Evolutionary conservation across 2,113 vertebrate genomes (phyloP).

Genomic region (Herpetotheres cachinnans): DNA sequence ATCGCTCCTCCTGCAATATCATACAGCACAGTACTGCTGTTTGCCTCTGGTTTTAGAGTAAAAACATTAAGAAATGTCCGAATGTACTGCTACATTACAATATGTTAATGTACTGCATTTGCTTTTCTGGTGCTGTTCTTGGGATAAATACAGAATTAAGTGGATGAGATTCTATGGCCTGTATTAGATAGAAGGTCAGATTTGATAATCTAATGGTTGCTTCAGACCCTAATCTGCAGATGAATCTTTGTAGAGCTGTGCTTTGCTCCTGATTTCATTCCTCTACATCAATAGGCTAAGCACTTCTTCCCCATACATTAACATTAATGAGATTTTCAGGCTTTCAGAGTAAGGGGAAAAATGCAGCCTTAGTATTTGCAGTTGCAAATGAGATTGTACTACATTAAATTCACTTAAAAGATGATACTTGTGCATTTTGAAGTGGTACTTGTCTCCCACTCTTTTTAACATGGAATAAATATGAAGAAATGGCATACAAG

Average conservation of each 20-base stretch:
- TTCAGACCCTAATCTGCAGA: background rate
- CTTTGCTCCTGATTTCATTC: conserved; percentile 20
- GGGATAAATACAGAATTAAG: conserved; percentile 1
- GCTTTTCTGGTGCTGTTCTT: background rate
- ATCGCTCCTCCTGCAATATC: background rate
- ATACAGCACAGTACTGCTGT: background rate
- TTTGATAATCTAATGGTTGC: conserved; percentile 9
- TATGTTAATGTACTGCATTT: background rate
- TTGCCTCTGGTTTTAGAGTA: background rate
- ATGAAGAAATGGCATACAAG: background rate
- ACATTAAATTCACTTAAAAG: conserved; percentile 9
- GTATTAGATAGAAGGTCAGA: conserved; percentile 4
- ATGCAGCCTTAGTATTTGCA: background rate
- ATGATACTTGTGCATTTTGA: background rate
- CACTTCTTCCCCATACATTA: conserved; percentile 13
- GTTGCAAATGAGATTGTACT: background rate
- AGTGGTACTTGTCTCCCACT: background rate
- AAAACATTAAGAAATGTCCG: background rate
- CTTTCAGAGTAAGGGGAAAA: background rate
- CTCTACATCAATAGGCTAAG: conserved; percentile 8
- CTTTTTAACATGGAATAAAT: background rate
- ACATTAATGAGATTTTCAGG: conserved; percentile 28
- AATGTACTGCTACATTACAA: background rate
- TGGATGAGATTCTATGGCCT: background rate
- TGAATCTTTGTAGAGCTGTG: conserved; percentile 1